phyloP scores from a whole-genome alignment of 2,113 vertebrate genomes.

The Actenoides hombroni region DNA sequence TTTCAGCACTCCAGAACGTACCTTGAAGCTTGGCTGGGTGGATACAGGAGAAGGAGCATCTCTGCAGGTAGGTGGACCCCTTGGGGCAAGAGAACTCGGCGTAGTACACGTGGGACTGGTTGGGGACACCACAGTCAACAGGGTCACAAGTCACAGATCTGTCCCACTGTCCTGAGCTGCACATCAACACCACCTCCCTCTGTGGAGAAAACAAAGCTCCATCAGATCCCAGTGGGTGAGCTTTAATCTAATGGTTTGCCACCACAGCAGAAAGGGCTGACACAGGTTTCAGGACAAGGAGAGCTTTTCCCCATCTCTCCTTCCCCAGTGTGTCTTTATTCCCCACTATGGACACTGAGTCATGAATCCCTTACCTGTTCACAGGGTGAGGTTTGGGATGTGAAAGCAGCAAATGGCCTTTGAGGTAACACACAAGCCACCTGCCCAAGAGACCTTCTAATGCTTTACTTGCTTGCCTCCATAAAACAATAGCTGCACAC shows the following conservation, averaged over 20 bases:
- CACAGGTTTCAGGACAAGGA: background rate
- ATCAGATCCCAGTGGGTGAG: background rate
- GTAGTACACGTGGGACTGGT: constrained; percentile 84
- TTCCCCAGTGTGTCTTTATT: background rate
- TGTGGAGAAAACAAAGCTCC: constrained; percentile 39
- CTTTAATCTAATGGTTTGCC: background rate
- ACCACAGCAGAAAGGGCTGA: background rate
- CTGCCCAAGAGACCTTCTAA: background rate
- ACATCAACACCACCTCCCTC: constrained; percentile 79
- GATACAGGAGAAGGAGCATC: constrained; percentile 88
- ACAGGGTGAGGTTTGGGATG: background rate
- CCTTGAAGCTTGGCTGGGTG: constrained; percentile 94
- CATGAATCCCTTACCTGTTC: background rate
- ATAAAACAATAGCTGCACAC: background rate
- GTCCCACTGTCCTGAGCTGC: constrained; percentile 86
- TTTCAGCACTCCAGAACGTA: constrained; percentile 15
- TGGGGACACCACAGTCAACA: constrained; percentile 85
- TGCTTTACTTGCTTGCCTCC: background rate
- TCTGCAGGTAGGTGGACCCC: constrained; percentile 86
- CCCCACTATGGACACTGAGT: background rate
- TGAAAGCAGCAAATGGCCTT: background rate
- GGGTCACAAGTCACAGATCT: constrained; percentile 81
- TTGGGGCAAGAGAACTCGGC: constrained; percentile 86
- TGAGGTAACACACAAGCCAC: background rate
- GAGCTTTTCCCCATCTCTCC: background rate